Base-by-base conservation (phyloP, 2,888 invertebrate genomes). In the Aethes cnicana region DNA sequence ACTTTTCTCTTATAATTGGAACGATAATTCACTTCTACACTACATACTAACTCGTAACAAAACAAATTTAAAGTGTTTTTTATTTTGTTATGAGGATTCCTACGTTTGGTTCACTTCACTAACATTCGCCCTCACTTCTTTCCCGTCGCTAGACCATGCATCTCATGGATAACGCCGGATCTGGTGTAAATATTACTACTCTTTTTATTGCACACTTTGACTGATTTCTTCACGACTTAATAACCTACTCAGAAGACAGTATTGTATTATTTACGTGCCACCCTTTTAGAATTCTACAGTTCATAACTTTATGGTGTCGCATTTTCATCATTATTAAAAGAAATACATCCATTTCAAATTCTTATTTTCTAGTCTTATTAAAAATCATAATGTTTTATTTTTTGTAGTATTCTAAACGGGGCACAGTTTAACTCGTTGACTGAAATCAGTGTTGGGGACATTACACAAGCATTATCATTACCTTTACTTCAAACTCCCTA, bases 121-220 rank as follows among this genome's bases (percentile, higher is more conserved):
- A 84, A 87, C 81, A 76, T 71, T 62, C 74, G 62, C 68, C 75
- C 71, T 80, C 83, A 84, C 85, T 85, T 83, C 75, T 82, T 70
- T 76, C 63, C 72, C 73, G 66, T 68, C 76, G 86, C 90, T 93
- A 96, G 96, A 95, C 95, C 90, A 95, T 96, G 95, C 96, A 95
- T 93, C 94, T 95, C 82, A 95, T 96, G 96, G 95, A 95, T 92
- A 94, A 95, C 92, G 93, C 94, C 90, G 95, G 95, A 92, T 92
- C 93, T 91, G 94, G 94, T 93, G 95, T 95, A 95, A 95, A 94
- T 95, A 95, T 94, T 67, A 68, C 71, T 72, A 70, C 64, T 72
- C 64, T 76, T 82, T 83, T 81, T 85, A 80, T 77, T 84, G 87
- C 84, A 87, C 87, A 84, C 77, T 83, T 80, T 79, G 66, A 75